Evolutionary conservation across 2,113 vertebrate species (phyloP), one percentile per base, ranked within the genome.

Genomic region (Eudyptes chrysolophus): DNA sequence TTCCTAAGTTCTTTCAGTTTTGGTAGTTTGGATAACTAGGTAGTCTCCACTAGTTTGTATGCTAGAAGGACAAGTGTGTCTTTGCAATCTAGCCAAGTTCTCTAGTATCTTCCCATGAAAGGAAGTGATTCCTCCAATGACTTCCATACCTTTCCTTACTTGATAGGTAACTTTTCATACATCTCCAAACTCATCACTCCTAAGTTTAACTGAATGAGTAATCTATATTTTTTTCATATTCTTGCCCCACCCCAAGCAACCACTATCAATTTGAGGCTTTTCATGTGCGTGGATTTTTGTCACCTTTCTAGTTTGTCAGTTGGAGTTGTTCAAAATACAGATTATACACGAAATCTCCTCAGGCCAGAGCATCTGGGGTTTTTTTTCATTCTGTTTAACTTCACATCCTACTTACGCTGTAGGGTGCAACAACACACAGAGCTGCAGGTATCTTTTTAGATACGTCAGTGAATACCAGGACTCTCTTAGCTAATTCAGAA

Each of bases 391-490:
- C 40, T 30, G 10, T 78, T 82, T 52, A 85, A 52, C 18, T 24
- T 85, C 24, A 27, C 26, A 10, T 68, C 34, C 10, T 75, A 0
- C 26, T 85, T n/a, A 3, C 0, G 0, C 29, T 55, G 29, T n/a
- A 20, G 46, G 30, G 11, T 61, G 13, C 54, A 46, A 10, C 24
- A 68, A 19, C 70, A 30, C 34, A 22, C 15, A 62, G 25, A 61
- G 15, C 49, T 87, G 51, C 65, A 70, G 54, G 1, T 55, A 9
- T 0, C 4, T 57, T 84, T 72, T 55, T 60, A 36, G 24, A 5
- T 34, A 32, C 68, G 22, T 62, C 22, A 16, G 36, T 76, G 48
- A 76, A 44, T 62, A 72, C 5, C 21, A n/a, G 25, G 16, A 12
- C 90, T 17, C 32, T 62, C 40, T n/a, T 74, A 42, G 17, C 16